Conservation (phyloP, 2,797 vertebrate genomes). For the Esox lucius region DNA sequence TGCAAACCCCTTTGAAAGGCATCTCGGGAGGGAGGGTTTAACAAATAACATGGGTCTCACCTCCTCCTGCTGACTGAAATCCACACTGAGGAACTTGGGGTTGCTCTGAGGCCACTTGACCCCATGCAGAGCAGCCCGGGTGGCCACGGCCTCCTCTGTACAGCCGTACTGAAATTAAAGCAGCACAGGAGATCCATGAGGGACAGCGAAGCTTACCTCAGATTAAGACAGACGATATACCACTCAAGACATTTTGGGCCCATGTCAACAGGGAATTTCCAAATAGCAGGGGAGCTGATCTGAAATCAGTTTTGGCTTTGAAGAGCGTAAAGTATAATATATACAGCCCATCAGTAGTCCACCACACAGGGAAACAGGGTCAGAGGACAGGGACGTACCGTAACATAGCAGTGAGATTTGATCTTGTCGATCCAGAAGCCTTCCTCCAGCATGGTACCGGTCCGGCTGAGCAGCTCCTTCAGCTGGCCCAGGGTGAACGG, state of each 20-base stretch:
- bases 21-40: too few species aligned
- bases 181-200: background rate
- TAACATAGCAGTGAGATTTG: slow-evolving; percentile 91
- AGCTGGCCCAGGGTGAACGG: slow-evolving; percentile 91
- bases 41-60: slow-evolving; percentile 57
- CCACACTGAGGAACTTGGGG: slow-evolving; percentile 89
- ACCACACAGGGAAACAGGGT: background rate
- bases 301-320: too few species aligned
- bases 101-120: slow-evolving; percentile 95
- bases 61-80: slow-evolving; percentile 89
- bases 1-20: too few species aligned
- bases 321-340: too few species aligned
- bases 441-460: slow-evolving; percentile 83
- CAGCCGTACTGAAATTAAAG: slow-evolving; percentile 76
- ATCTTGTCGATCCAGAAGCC: slow-evolving; percentile 94
- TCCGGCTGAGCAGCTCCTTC: slow-evolving; percentile 86
- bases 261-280: background rate
- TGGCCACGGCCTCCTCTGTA: slow-evolving; percentile 82
- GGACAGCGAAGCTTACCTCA: background rate
- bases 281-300: background rate
- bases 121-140: slow-evolving; percentile 85
- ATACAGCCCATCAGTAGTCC: too few species aligned
- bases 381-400: slow-evolving; percentile 61
- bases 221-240: background rate
- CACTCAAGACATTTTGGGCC: background rate